Evolutionary conservation across 2,888 invertebrate species (phyloP), one percentile per base, ranked within the genome.

Genomic region (Dasypolia templi): DNA sequence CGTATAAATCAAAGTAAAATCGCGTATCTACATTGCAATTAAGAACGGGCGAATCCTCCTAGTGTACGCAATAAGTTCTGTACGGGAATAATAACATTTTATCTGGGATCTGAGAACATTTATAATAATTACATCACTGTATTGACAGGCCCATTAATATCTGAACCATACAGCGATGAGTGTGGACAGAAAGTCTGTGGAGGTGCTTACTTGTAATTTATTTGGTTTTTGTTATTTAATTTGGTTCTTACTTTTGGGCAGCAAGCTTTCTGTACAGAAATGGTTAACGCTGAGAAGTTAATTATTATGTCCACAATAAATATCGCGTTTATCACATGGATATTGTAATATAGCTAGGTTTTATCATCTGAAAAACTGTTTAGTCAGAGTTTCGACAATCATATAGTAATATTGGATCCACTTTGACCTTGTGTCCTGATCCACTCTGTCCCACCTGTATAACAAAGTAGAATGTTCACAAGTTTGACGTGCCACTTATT

Each of bases 81-180:
- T 75, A 84, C 88, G 89, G 90, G 92, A 93, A 93, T 93, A 94
- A 92, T 89, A 88, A 85, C 85, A 92, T 94, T 94, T 94, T 93
- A 95, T 94, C 92, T 91, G 79, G 78, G 85, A 93, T 93, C 92
- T 84, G 79, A 82, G 92, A 91, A 91, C 95, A 94, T 95, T 95
- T 95, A 95, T 95, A 93, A 95, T 95, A 95, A 95, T 95, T 94
- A 94, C 94, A 94, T 94, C 92, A 93, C 89, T 90, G 88, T 91
- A 94, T 94, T 93, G 95, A 94, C 94, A 93, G 91, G 90, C 87
- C 92, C 92, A 94, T 95, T 95, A 94, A 94, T 94, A 93, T 93
- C 89, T 89, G 90, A 91, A 92, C 89, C 85, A 79, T 74, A 84
- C 84, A 83, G 79, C 83, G 77, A 77, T 80, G 82, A 75, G 69